A percentile compares a stretch with the other conserved stretches of the same genome.
Evolutionary conservation across 2,113 vertebrate genomes (phyloP).

Genomic region (Oryctolagus cuniculus): mOryCun1.1 NC_091444.1:28359001-28359500

Average conservation of each 20-base stretch:
- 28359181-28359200: background rate
- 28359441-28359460: background rate
- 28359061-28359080: background rate
- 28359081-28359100: slow-evolving; percentile 25
- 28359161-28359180: background rate
- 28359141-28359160: background rate
- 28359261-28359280: background rate
- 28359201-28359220: background rate
- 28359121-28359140: background rate
- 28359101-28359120: slow-evolving; percentile 12
- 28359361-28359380: background rate
- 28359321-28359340: background rate
- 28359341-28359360: slow-evolving; percentile 33
- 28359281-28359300: background rate
- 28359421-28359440: slow-evolving; percentile 30
- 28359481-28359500: background rate
- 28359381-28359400: background rate
- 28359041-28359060: slow-evolving; percentile 36
- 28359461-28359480: background rate
- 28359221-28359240: background rate
- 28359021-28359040: slow-evolving; percentile 45
- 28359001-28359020: slow-evolving; percentile 45
- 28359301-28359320: background rate
- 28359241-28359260: background rate
- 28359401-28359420: slow-evolving; percentile 9